Evolutionary conservation across 2,888 invertebrate species (phyloP), one percentile per base, ranked within the genome.

Genomic region (Endotricha flammealis): DNA sequence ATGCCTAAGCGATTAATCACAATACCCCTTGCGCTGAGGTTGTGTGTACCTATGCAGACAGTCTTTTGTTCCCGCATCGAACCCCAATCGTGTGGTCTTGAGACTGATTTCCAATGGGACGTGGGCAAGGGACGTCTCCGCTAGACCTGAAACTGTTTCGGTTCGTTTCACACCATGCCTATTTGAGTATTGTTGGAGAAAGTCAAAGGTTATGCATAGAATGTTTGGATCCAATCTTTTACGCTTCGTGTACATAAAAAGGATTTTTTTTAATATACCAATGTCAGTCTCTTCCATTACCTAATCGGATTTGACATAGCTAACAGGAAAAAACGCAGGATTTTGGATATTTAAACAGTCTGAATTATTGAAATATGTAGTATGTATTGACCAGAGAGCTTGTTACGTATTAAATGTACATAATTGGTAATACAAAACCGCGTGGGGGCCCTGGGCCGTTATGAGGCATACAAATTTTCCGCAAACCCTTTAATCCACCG

Each of bases 341-440:
- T 45, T 42, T 42, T 37, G 32, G 44, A 46, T n/a, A n/a, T n/a
- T n/a, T n/a, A n/a, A n/a, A n/a, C n/a, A n/a, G n/a, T n/a, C n/a
- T n/a, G n/a, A n/a, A n/a, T n/a, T n/a, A n/a, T n/a, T n/a, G n/a
- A n/a, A n/a, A n/a, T n/a, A n/a, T n/a, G n/a, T n/a, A n/a, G 16
- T 16, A 16, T 16, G 3, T 3, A 16, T 16, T 16, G 16, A 3
- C 16, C 16, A 16, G 59, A 57, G 60, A 50, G 70, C 70, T 73
- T 71, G 77, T 76, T 72, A 69, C 53, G 64, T 66, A 74, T 69
- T 66, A 75, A 78, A 72, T 69, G 72, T 76, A 71, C 65, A 64
- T 86, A 85, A 86, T 86, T 86, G 86, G 86, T 83, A 85, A 86
- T 75, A 78, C 74, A 72, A 86, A 78, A 83, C 85, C 75, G 68